A percentile compares a stretch with the other conserved stretches of the same genome.
Conservation (phyloP, 2,113 vertebrate species). For the Pontoporia blainvillei region DNA sequence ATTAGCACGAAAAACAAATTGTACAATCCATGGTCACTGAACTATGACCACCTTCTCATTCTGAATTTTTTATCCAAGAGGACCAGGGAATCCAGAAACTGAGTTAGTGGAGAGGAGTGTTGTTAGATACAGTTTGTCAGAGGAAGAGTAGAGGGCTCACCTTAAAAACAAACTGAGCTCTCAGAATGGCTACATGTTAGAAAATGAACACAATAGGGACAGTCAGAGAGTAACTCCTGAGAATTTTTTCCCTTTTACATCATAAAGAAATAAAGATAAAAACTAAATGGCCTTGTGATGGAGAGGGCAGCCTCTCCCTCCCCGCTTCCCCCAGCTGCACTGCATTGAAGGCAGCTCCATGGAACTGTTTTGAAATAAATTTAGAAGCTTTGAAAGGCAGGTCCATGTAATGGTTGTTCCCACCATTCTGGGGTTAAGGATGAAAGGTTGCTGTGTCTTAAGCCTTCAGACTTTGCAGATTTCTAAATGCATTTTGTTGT, state of each 20-base stretch:
- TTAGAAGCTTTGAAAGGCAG: background rate
- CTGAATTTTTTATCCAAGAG: background rate
- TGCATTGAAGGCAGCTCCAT: background rate
- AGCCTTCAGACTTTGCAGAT: background rate
- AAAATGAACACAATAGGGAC: background rate
- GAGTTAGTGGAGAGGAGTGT: background rate
- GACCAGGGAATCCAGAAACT: background rate
- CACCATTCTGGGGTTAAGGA: background rate
- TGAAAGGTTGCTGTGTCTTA: background rate
- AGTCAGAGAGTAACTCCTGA: background rate
- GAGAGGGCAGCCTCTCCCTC: background rate
- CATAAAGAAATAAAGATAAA: conserved; percentile 21
- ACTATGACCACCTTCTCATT: background rate
- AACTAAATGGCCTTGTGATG: background rate
- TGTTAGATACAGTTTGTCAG: background rate
- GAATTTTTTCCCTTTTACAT: background rate
- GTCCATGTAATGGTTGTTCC: background rate
- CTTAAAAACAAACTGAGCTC: conserved; percentile 22
- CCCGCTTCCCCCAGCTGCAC: background rate
- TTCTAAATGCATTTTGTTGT: background rate
- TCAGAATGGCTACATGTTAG: background rate
- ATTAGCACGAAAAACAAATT: background rate
- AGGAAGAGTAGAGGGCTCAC: background rate
- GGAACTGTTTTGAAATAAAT: background rate
- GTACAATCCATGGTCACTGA: background rate